Conservation (phyloP, 2,888 invertebrate species). For the Euproctis similis region DNA sequence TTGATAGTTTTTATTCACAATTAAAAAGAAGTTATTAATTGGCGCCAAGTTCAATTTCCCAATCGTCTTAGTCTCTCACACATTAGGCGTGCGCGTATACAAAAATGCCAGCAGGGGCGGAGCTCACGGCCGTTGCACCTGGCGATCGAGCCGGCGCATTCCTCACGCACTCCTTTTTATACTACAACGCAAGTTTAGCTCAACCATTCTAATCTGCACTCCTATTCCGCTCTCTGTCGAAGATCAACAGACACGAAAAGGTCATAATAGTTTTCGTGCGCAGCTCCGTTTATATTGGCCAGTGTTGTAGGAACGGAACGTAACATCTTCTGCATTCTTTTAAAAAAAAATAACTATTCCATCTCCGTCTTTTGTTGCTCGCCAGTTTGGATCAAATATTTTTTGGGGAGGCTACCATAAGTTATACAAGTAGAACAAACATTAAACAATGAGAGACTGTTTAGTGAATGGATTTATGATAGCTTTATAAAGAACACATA, state of each 20-base stretch:
- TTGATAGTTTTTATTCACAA: neutral
- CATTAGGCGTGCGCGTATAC: conserved; percentile 53
- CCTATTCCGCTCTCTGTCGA: conserved; percentile 24
- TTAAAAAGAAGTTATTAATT: no score
- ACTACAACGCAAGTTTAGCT: conserved; percentile 55
- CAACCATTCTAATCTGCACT: conserved; percentile 46
- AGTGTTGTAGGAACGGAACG: conserved; percentile 43
- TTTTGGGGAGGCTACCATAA: conserved; percentile 29
- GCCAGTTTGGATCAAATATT: conserved; percentile 41
- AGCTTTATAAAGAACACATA: conserved; percentile 33
- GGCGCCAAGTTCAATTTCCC: conserved; percentile 38
- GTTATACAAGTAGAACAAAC: conserved; percentile 39
- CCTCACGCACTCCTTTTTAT: conserved; percentile 73
- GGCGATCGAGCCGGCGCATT: conserved; percentile 62
- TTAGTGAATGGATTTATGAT: conserved; percentile 48
- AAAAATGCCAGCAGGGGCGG: conserved; percentile 65
- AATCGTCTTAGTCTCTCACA: conserved; percentile 46
- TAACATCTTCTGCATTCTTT: conserved; percentile 49
- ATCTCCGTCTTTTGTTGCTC: conserved; percentile 49
- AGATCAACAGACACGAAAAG: conserved; percentile 35
- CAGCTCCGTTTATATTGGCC: conserved; percentile 34
- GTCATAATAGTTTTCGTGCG: conserved; percentile 28
- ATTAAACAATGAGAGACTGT: conserved; percentile 47
- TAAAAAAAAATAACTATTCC: conserved; percentile 52
- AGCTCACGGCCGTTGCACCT: conserved; percentile 70